Base-by-base conservation (phyloP, 2,797 vertebrate species). In the Enteromius anoplus region DNA sequence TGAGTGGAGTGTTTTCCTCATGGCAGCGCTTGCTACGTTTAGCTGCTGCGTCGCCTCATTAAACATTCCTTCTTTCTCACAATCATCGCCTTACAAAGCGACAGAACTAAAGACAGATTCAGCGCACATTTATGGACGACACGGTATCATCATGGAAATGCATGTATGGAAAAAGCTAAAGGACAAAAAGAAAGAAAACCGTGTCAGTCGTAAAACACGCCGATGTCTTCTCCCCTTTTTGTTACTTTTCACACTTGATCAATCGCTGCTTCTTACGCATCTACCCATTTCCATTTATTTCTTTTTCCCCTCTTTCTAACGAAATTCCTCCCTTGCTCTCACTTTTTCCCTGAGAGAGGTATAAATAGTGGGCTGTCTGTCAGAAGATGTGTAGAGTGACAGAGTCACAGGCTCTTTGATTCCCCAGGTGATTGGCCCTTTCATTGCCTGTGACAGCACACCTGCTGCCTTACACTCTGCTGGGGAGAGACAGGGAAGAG, bases 391-490 rank as follows among this genome's bases (percentile, higher is more conserved):
- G 72, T 70, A 49, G 77, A 81, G 60, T 87, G 84, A 88, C 80
- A 80, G 81, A 82, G 65, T 89, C 70, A 72, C 75, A 29, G 69
- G 76, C 82, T 87, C 85, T 86, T 87, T 88, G 88, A 89, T 87
- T 88, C 81, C 76, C 71, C 37, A 69, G 84, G 69, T 85, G 89
- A 88, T 86, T 87, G 81, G 84, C 65, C 73, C 85, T 85, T 86
- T 86, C 85, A 86, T 86, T 85, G 84, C 26, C 82, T 77, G 68
- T 85, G 87, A 86, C 87, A 86, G 86, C 75, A 83, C 86, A 88
- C 85, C 86, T 87, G 86, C 86, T 87, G 49, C 80, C 80, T 79
- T 58, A 69, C 64, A 75, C 64, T 75, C 81, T 73, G 80, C 51
- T 55, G 19, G 26, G 21, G n/a, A 75, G 23, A 81, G 17, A 64